phyloP scores from a whole-genome alignment of 2,888 invertebrate genomes.

The Latrodectus elegans region DNA sequence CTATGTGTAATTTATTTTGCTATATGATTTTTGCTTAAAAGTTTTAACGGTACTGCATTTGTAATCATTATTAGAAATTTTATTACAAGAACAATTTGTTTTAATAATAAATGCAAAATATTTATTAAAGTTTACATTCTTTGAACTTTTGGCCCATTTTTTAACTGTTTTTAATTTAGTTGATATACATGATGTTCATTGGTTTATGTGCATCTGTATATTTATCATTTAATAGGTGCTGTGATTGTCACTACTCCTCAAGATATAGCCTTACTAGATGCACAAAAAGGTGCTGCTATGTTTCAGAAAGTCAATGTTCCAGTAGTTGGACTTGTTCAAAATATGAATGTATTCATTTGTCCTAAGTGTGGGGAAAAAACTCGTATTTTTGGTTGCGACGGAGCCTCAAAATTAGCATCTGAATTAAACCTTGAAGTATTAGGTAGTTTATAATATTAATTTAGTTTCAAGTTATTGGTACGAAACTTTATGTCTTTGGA shows the following conservation, averaged over 20 bases:
- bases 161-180: too few species aligned
- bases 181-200: too few species aligned
- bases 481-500: too few species aligned
- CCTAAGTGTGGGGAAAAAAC: conserved; percentile 84
- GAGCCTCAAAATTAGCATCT: conserved; percentile 78
- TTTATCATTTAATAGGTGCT: conserved; percentile 79
- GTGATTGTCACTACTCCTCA: conserved; percentile 96
- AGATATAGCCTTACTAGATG: conserved; percentile 88
- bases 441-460: conserved; percentile 74
- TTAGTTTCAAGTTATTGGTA: not conserved
- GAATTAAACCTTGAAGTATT: conserved; percentile 77
- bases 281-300: conserved; percentile 90
- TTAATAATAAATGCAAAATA: too few species aligned
- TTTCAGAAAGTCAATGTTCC: conserved; percentile 88
- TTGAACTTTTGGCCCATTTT: too few species aligned
- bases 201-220: too few species aligned
- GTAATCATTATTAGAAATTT: too few species aligned
- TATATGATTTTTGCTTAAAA: too few species aligned
- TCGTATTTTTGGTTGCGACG: conserved; percentile 83
- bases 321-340: conserved; percentile 90
- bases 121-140: too few species aligned
- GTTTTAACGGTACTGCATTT: too few species aligned
- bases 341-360: conserved; percentile 89
- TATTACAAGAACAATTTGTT: too few species aligned
- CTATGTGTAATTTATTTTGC: too few species aligned